These are phyloP conservation scores for Idris sp. DNA, from an alignment of 1,140 invertebrate genomes.

Conservation along the genomic window DNA sequence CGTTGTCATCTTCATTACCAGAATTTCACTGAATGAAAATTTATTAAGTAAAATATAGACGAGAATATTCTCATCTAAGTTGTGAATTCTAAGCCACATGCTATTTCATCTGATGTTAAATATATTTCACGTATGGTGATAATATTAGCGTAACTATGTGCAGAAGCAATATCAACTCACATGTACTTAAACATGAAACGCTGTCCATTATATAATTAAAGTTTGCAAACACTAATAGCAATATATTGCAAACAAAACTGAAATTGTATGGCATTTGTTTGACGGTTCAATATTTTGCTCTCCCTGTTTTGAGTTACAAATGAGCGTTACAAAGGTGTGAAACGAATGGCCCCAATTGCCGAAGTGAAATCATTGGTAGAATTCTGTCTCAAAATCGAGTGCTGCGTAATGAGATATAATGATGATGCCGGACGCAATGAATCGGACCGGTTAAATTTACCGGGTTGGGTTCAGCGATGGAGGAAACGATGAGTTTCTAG, in stretches of 20 bases:
- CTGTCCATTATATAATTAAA: slow-evolving; percentile 11
- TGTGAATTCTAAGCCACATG: slow-evolving; percentile 8
- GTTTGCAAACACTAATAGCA: neutral
- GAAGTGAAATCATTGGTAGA: slow-evolving; percentile 11
- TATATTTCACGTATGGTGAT: slow-evolving; percentile 16
- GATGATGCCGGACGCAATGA: slow-evolving; percentile 39
- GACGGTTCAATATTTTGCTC: neutral
- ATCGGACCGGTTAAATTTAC: slow-evolving; percentile 15
- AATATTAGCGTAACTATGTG: slow-evolving; percentile 27
- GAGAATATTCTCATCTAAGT: slow-evolving; percentile 5
- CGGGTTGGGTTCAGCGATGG: slow-evolving; percentile 25
- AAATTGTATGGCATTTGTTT: slow-evolving; percentile 2
- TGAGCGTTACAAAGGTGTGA: slow-evolving; percentile 1
- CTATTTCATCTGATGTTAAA: slow-evolving; percentile 20
- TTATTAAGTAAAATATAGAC: slow-evolving; percentile 2
- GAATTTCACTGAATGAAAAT: neutral
- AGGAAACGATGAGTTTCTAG: slow-evolving; percentile 48
- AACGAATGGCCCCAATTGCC: slow-evolving; percentile 8
- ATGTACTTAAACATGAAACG: slow-evolving; percentile 14
- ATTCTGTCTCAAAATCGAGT: slow-evolving; percentile 25
- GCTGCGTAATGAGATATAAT: slow-evolving; percentile 39
- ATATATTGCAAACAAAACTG: neutral
- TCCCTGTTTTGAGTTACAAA: slow-evolving; percentile 2
- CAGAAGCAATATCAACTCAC: slow-evolving; percentile 6
- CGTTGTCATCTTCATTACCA: neutral